phyloP scores from a whole-genome alignment of 2,888 invertebrate genomes.

The Aporophyla nigra region DNA sequence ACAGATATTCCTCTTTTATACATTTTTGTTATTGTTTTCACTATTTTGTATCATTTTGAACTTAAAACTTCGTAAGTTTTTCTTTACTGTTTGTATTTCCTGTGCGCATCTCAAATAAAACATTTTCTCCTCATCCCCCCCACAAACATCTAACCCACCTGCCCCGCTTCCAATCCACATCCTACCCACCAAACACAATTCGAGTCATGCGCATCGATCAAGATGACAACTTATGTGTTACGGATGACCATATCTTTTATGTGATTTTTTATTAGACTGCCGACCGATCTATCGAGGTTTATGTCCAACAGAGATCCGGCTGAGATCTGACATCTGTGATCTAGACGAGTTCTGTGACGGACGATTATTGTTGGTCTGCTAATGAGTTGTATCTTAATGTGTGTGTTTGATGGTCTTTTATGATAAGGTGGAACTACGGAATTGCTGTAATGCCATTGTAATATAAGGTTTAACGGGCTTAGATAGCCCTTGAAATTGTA shows the following conservation, averaged over 20 bases:
- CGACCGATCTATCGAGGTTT: conserved; percentile 38
- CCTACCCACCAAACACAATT: conserved; percentile 36
- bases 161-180: conserved; percentile 22
- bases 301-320: conserved; percentile 43
- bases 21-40: too few relatives aligned
- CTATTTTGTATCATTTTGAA: too few relatives aligned
- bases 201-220: conserved; percentile 15
- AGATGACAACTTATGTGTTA: conserved; percentile 49
- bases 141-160: background rate
- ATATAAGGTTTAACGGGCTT: too few relatives aligned
- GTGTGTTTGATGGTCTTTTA: background rate
- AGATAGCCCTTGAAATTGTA: too few relatives aligned
- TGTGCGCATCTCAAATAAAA: too few relatives aligned
- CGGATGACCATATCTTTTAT: conserved; percentile 61
- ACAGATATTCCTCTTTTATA: too few relatives aligned
- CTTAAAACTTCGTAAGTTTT: too few relatives aligned
- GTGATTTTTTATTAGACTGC: conserved; percentile 51
- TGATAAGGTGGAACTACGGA: too few relatives aligned
- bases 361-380: conserved; percentile 37
- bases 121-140: too few relatives aligned
- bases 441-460: too few relatives aligned
- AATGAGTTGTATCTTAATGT: conserved; percentile 16
- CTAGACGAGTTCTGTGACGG: conserved; percentile 14
- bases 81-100: too few relatives aligned
- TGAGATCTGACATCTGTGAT: background rate